Base-by-base conservation (phyloP, 2,888 invertebrate genomes). In the Coenonympha glycerion region DNA sequence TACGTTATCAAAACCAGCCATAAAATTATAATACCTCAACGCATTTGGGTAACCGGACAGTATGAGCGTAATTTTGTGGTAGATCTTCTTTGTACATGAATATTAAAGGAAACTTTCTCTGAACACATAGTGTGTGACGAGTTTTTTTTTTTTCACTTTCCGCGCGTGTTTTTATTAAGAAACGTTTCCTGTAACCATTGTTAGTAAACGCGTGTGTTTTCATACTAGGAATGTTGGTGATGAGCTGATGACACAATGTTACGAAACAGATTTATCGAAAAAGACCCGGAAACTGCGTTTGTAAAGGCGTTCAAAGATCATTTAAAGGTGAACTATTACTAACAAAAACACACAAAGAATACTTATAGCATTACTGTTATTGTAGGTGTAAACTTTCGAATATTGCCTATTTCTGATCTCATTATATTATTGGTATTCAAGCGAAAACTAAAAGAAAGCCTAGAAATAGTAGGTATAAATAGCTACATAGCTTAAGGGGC, bases 61-160 rank as follows among this genome's bases (percentile, higher is more conserved):
- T 42, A 18, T 19, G 11, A 40, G 26, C 33, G 26, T 39, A 49
- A 39, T 49, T 30, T 52, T 39, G 52, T 39, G 44, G 47, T 34
- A 15, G 22, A 49, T 55, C 46, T 47, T 47, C 39, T 45, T 49
- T 49, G 46, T 31, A 59, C 52, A 55, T 63, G 62, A 59, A 61
- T 62, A 59, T 63, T 61, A 58, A 63, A 59, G 59, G 50, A 56
- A 55, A 72, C 74, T 75, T 76, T 76, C 75, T 66, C 72, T 63
- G 62, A 61, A 60, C 51, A 62, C 62, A 69, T 66, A 62, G 64
- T 65, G 58, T 58, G 52, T 50, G 49, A 45, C 47, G 63, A 61
- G 56, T 57, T 49, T 65, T 65, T 68, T 65, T 68, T 68, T 64
- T 68, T 68, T 64, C 64, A 63, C 63, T 66, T 65, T 65, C 44